Evolutionary conservation across 1,140 invertebrate species (phyloP), one percentile per base, ranked within the genome.

Genomic region (Leguminivora glycinivorella): DNA sequence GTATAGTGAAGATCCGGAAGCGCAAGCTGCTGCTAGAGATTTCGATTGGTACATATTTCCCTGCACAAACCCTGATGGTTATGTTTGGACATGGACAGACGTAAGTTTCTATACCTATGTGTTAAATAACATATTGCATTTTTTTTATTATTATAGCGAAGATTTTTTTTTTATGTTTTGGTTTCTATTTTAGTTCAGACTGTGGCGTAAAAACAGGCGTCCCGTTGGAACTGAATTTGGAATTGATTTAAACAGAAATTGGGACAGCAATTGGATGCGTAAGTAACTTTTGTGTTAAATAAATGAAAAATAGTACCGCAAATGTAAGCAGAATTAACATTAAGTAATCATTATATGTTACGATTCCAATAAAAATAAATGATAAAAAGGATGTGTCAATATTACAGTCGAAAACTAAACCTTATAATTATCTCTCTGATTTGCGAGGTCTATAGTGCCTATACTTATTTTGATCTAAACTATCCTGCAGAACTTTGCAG

Each of bases 171-270:
- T 3, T 0, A 10, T 38, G 10, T 0, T 38, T 10, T 56, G 4
- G 38, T 38, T 67, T 43, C 7, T 56, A 0, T 68, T 56, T 68
- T 69, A 94, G 92, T 83, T 94, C 70, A 93, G 95, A 56, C 70
- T 95, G 56, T 95, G 95, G 95, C 90, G 95, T 6, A 95, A 95
- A 83, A 95, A 94, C 0, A 87, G 94, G n/a, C 90, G 82, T 68
- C 87, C 91, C 5, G 92, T 92, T 70, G 74, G 74, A 1, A 0
- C 9, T 0, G 43, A 84, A 0, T 95, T 95, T 25, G 95, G 95
- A 34, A 90, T 90, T 12, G 95, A 96, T 82, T 92, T 93, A 0
- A 96, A 95, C 80, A 90, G 95, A 25, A 96, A 96, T 78, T 96
- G 93, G 92, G 92, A 75, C 25, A 94, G 92, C 80, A 92, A 93